Evolutionary conservation across 2,888 invertebrate genomes (phyloP).

Genomic region (Nomada hirtipes): DNA sequence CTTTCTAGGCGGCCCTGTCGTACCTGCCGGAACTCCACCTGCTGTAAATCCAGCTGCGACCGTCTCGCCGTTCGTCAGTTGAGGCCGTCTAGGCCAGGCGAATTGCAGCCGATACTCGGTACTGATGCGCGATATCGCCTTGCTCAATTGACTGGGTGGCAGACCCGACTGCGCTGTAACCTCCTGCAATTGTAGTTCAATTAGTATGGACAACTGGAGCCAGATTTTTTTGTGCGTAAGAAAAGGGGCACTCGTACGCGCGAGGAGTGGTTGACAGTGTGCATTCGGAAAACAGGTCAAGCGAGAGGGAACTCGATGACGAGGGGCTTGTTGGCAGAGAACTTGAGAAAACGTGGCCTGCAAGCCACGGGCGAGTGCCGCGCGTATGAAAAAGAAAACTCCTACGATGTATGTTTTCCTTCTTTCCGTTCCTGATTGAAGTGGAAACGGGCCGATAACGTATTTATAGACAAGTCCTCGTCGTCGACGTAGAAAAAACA

Average conservation of each 20-base stretch:
- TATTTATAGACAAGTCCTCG: no score
- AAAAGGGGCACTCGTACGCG: background rate
- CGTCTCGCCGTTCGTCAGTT: conserved; percentile 86
- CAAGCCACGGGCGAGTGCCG: background rate
- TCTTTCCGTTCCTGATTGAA: no score
- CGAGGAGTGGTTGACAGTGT: background rate
- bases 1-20: conserved; percentile 88
- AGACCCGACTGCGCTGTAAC: conserved; percentile 78
- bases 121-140: conserved; percentile 90
- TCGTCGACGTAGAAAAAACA: no score
- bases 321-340: conserved; percentile 12
- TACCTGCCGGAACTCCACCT: conserved; percentile 84
- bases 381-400: no score
- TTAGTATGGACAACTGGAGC: background rate
- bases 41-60: conserved; percentile 84
- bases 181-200: conserved; percentile 73
- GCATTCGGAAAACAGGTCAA: conserved; percentile 10
- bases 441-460: no score
- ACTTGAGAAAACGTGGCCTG: conserved; percentile 11
- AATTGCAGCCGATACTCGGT: conserved; percentile 96
- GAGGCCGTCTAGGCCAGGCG: conserved; percentile 91
- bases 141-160: conserved; percentile 88
- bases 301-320: conserved; percentile 11
- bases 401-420: no score
- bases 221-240: background rate